A percentile compares a stretch with the other conserved stretches of the same genome.
These are phyloP conservation scores for Hymenopus coronatus DNA, from an alignment of 2,888 invertebrate genomes.

Conservation along the genomic window DNA sequence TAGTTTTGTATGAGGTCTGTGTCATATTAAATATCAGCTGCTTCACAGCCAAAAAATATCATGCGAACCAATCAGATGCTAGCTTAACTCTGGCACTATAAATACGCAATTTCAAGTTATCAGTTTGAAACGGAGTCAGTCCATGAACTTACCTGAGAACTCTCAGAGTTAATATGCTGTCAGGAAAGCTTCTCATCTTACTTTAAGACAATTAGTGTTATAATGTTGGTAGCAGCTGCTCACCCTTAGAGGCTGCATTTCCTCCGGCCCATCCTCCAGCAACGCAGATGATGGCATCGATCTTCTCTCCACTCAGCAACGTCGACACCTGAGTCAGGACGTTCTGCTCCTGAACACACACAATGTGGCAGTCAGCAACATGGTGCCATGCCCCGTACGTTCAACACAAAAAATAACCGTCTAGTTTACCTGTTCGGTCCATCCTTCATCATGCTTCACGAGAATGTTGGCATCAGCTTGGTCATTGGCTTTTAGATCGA, in stretches of 20 bases:
- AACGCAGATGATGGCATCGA: slow-evolving; percentile 96
- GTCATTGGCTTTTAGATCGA: slow-evolving; percentile 80
- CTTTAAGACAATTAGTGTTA: background rate
- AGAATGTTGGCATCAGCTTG: slow-evolving; percentile 86
- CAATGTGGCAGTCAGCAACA: background rate
- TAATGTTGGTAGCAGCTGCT: background rate
- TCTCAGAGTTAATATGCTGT: too few relatives aligned
- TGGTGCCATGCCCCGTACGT: background rate
- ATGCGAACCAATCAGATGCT: too few relatives aligned
- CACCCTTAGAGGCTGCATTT: slow-evolving; percentile 73
- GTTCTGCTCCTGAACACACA: slow-evolving; percentile 60
- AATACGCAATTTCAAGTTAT: too few relatives aligned
- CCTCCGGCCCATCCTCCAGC: slow-evolving; percentile 99
- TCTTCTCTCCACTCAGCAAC: slow-evolving; percentile 70
- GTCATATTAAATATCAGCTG: too few relatives aligned
- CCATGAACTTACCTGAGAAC: too few relatives aligned
- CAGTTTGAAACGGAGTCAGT: too few relatives aligned
- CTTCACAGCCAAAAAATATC: too few relatives aligned
- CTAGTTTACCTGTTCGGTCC: slow-evolving; percentile 62
- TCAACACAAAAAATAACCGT: background rate
- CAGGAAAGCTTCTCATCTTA: too few relatives aligned
- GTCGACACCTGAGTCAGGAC: slow-evolving; percentile 66
- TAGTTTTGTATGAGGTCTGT: too few relatives aligned
- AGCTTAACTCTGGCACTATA: too few relatives aligned
- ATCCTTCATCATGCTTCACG: slow-evolving; percentile 71